Evolutionary conservation across 2,888 invertebrate genomes (phyloP).

Genomic region (Ditylenchus weischeri): DNA sequence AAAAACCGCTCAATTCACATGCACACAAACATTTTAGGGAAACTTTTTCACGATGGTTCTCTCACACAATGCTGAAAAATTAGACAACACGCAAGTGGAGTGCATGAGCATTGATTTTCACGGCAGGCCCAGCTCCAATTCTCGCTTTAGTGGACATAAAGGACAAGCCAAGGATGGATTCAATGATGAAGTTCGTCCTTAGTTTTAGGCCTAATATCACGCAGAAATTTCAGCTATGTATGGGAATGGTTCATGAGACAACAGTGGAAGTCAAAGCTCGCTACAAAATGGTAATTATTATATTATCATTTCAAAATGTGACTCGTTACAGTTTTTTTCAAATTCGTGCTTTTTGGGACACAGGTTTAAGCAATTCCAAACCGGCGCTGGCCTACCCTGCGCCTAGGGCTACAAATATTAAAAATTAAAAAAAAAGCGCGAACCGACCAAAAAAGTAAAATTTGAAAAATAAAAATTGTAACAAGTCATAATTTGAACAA

Average conservation of each 20-base stretch:
- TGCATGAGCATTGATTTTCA: constrained; percentile 47
- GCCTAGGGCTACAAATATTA: too few species aligned
- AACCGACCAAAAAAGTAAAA: too few species aligned
- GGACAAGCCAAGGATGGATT: constrained; percentile 52
- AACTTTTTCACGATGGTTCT: constrained; percentile 54
- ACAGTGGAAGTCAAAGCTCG: constrained; percentile 49
- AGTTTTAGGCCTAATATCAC: not conserved
- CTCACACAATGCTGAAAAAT: constrained; percentile 53
- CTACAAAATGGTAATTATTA: constrained; percentile 43
- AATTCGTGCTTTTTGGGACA: too few species aligned
- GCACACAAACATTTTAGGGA: constrained; percentile 33
- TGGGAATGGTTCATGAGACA: constrained; percentile 51
- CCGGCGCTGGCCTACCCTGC: too few species aligned
- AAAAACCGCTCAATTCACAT: constrained; percentile 11
- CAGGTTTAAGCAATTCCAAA: too few species aligned
- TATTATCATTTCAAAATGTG: not conserved
- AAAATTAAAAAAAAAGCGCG: too few species aligned
- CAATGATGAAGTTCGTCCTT: constrained; percentile 43
- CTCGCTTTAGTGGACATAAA: constrained; percentile 56
- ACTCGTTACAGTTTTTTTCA: too few species aligned
- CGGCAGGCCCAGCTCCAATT: constrained; percentile 52
- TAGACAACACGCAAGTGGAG: constrained; percentile 46
- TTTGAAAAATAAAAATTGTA: not conserved
- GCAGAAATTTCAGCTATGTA: constrained; percentile 43
- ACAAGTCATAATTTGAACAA: too few species aligned